A percentile compares a stretch with the other conserved stretches of the same genome.
Evolutionary conservation across 2,113 vertebrate species (phyloP).

Genomic region (Callionymus lyra): DNA sequence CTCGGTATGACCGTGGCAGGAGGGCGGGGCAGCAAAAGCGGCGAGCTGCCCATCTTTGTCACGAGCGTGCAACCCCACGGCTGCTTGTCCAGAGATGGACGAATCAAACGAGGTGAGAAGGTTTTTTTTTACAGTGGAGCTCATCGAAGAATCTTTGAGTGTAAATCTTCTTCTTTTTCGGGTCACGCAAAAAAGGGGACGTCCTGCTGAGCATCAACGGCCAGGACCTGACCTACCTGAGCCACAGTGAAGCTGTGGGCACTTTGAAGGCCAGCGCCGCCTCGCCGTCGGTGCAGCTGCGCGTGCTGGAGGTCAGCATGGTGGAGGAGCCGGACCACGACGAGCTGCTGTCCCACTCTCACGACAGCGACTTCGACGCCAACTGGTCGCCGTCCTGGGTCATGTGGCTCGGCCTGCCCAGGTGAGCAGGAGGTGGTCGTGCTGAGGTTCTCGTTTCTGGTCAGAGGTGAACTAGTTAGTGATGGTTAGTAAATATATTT

Average conservation of each 20-base stretch:
- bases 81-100: constrained; percentile 87
- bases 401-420: constrained; percentile 95
- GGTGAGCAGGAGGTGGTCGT: constrained; percentile 53
- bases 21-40: constrained; percentile 92
- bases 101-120: constrained; percentile 85
- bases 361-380: constrained; percentile 86
- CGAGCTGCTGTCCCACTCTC: constrained; percentile 72
- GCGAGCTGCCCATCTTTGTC: constrained; percentile 94
- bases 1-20: constrained; percentile 97
- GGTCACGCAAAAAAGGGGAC: constrained; percentile 75
- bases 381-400: constrained; percentile 97
- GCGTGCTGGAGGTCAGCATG: constrained; percentile 85
- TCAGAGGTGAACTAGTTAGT: too few relatives aligned
- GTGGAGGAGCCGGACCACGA: constrained; percentile 76
- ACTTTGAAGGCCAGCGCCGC: constrained; percentile 91
- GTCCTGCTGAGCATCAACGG: constrained; percentile 91
- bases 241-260: constrained; percentile 91
- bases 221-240: constrained; percentile 87
- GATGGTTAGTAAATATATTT: too few relatives aligned
- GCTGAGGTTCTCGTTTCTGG: neutral
- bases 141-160: neutral
- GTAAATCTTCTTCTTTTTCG: neutral
- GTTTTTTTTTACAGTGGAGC: neutral
- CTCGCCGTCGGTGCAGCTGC: constrained; percentile 78
- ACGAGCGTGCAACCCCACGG: constrained; percentile 95